These are phyloP conservation scores for Anolis carolinensis DNA, from an alignment of 2,113 vertebrate genomes.

Conservation along the genomic window DNA sequence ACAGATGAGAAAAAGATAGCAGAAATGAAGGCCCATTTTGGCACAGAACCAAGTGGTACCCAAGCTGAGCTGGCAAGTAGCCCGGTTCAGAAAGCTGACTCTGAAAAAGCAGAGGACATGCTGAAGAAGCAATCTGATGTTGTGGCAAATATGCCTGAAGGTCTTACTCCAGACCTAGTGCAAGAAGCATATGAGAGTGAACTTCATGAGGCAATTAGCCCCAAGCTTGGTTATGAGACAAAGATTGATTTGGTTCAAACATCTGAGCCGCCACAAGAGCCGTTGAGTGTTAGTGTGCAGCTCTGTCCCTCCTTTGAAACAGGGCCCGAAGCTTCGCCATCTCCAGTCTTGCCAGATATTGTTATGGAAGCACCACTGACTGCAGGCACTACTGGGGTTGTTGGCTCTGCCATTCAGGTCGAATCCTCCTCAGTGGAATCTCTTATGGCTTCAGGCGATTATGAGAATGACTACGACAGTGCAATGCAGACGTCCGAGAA, in stretches of 20 bases:
- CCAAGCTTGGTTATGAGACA: conserved; percentile 81
- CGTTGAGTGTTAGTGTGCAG: conserved; percentile 69
- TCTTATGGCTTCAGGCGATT: conserved; percentile 71
- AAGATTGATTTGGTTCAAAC: conserved; percentile 82
- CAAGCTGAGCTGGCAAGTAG: conserved; percentile 53
- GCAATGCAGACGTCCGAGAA: conserved; percentile 81
- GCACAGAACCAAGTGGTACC: conserved; percentile 62
- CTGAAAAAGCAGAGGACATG: conserved; percentile 58
- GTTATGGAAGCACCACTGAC: conserved; percentile 91
- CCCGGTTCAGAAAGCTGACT: conserved; percentile 63
- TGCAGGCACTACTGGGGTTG: conserved; percentile 77
- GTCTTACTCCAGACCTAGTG: conserved; percentile 93
- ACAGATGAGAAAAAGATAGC: conserved; percentile 82
- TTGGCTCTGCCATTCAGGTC: conserved; percentile 76
- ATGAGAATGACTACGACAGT: conserved; percentile 68
- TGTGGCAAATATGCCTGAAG: conserved; percentile 82
- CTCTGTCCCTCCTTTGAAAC: conserved; percentile 81
- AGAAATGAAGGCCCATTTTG: conserved; percentile 75
- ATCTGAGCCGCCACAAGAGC: conserved; percentile 77
- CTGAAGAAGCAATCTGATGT: conserved; percentile 53
- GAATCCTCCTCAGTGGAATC: conserved; percentile 80
- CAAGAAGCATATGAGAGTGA: conserved; percentile 88
- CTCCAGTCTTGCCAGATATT: conserved; percentile 90
- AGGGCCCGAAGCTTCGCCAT: conserved; percentile 79
- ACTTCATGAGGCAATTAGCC: conserved; percentile 75